Conservation (phyloP, 1,140 invertebrate species). For the Macrocentrus cingulum region DNA sequence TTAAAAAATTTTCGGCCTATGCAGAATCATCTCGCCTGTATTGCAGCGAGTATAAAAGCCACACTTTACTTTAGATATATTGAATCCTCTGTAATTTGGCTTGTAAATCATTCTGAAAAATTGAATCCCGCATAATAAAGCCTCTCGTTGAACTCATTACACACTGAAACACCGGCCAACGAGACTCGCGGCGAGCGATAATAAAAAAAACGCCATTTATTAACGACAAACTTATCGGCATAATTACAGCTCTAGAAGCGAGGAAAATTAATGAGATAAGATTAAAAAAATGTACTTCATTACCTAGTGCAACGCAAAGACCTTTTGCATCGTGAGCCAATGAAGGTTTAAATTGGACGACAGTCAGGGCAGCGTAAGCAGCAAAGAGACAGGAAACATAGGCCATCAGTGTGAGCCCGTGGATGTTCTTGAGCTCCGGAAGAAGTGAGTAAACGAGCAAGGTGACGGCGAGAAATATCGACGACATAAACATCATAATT, state of each 20-base stretch:
- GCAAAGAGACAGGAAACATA: slow-evolving; percentile 64
- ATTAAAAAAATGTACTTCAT: slow-evolving; percentile 2
- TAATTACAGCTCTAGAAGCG: too few species aligned
- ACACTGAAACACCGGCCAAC: too few species aligned
- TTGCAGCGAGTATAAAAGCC: too few species aligned
- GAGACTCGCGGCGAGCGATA: too few species aligned
- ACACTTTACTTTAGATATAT: too few species aligned
- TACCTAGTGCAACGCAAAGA: slow-evolving; percentile 27
- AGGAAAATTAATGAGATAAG: neutral
- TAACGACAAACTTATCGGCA: too few species aligned
- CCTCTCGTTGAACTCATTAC: neutral
- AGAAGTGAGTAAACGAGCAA: slow-evolving; percentile 69
- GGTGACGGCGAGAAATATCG: slow-evolving; percentile 68
- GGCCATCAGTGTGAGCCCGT: slow-evolving; percentile 69
- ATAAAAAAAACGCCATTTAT: too few species aligned
- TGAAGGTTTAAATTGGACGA: slow-evolving; percentile 56
- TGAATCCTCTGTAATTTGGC: too few species aligned
- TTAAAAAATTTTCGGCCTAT: too few species aligned
- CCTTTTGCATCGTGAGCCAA: neutral
- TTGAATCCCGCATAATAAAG: too few species aligned
- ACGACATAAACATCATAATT: slow-evolving; percentile 62
- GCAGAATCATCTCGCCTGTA: too few species aligned
- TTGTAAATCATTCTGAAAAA: too few species aligned
- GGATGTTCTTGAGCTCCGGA: slow-evolving; percentile 68
- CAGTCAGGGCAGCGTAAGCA: slow-evolving; percentile 62